Evolutionary conservation across 2,113 vertebrate genomes (phyloP), one percentile per base, ranked within the genome.

Genomic region (Oncorhynchus mykiss): DNA sequence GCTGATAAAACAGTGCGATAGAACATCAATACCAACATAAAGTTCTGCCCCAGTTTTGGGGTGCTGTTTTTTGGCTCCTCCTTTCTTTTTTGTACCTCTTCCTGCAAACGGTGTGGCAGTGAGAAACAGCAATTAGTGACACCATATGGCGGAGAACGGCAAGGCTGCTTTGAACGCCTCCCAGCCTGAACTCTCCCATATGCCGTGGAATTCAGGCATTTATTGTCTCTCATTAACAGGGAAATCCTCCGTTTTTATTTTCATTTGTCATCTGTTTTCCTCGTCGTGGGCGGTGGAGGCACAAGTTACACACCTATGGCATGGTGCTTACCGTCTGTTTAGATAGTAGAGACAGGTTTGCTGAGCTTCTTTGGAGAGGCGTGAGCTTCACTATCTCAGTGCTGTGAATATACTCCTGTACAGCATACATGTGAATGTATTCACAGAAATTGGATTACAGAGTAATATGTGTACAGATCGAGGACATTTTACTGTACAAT

Each of bases 81-180:
- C 78, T 79, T 78, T 87, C 75, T 80, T 88, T 85, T 74, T 80
- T 81, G 79, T 80, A 83, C 82, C 84, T 91, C 54, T 65, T 64
- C 54, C 60, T 66, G 34, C 22, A 9, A 77, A 75, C 64, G 64
- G 48, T 85, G 83, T 84, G 20, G 29, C 78, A 79, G 79, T 48
- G 86, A 86, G 89, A 90, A 88, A 80, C 88, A 82, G 91, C 91
- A 94, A 93, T 93, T 93, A 93, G 92, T 88, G 88, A 86, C 84
- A 86, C 92, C 93, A 94, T 93, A 94, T 94, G 93, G 92, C 75
- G 57, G 82, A 85, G 84, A 91, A 85, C 13, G 48, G 76, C 31
- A 39, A 87, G 86, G 85, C 82, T 64, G 80, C 91, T 93, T 92
- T 91, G 89, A 89, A 91, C 86, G 90, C 85, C 87, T 89, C 87